Evolutionary conservation across 2,888 invertebrate genomes (phyloP).

Genomic region (Teinopalpus imperialis): DNA sequence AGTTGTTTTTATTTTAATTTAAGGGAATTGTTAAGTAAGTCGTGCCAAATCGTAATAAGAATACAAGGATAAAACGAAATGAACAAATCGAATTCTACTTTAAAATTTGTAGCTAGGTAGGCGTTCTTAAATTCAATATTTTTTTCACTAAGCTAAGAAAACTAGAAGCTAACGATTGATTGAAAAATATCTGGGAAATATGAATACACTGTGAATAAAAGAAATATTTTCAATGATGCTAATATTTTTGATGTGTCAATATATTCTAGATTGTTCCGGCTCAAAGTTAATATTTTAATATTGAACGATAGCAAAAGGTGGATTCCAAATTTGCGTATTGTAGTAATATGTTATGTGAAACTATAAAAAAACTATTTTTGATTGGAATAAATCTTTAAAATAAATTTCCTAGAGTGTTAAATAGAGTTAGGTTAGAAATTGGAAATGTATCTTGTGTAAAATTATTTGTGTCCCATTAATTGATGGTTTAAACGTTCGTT

Average conservation of each 20-base stretch:
- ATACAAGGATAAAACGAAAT: conserved; percentile 34
- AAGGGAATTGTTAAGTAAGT: conserved; percentile 28
- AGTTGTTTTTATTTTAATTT: no score
- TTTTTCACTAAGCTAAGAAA: conserved; percentile 17
- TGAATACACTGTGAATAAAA: conserved; percentile 10
- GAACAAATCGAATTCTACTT: conserved; percentile 35
- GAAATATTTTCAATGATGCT: conserved; percentile 16
- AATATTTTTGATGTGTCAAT: conserved; percentile 25
- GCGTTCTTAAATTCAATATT: conserved; percentile 34
- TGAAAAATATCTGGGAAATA: background rate
- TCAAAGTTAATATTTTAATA: conserved; percentile 33
- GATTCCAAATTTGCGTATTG: conserved; percentile 23
- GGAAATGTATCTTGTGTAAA: conserved; percentile 8
- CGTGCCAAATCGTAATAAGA: conserved; percentile 53
- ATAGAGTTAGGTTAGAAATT: conserved; percentile 23
- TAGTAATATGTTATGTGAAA: conserved; percentile 17
- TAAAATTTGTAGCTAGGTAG: conserved; percentile 42
- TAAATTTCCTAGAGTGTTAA: conserved; percentile 25
- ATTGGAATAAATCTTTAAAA: conserved; percentile 29
- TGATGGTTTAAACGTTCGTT: no score
- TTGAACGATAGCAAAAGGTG: conserved; percentile 24
- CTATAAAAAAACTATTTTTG: conserved; percentile 33
- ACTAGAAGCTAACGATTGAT: conserved; percentile 8
- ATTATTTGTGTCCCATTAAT: no score
- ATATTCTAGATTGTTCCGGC: conserved; percentile 34